These are phyloP conservation scores for Dendrolimus houi DNA, from an alignment of 2,888 invertebrate genomes.

Conservation along the genomic window DNA sequence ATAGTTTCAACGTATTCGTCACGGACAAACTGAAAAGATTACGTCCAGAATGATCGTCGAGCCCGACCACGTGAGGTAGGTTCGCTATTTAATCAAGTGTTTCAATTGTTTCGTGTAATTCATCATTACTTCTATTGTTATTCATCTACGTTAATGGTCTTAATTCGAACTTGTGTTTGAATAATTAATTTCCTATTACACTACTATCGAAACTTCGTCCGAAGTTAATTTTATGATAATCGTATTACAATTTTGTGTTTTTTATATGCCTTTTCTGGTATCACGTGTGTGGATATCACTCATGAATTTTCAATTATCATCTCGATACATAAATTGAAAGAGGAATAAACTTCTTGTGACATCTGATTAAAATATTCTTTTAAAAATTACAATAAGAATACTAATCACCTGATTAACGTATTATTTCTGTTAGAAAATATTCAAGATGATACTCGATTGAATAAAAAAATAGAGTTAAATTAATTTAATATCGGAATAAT, in stretches of 20 bases:
- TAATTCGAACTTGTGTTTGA: conserved; percentile 6
- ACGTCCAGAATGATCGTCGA: conserved; percentile 72
- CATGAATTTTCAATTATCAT: conserved; percentile 3
- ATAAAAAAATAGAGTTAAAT: conserved; percentile 1
- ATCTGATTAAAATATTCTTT: not conserved
- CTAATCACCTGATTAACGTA: conserved; percentile 10
- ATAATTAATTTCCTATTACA: conserved; percentile 8
- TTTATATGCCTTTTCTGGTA: not conserved
- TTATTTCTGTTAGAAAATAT: conserved; percentile 5
- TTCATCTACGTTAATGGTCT: conserved; percentile 12
- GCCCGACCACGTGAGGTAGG: conserved; percentile 72
- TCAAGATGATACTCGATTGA: conserved; percentile 4
- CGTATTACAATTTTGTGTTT: not conserved
- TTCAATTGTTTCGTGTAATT: conserved; percentile 34
- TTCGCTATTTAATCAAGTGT: conserved; percentile 51
- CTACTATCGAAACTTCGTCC: conserved; percentile 6
- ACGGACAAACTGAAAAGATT: conserved; percentile 62
- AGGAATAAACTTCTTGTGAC: not conserved
- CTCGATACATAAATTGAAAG: not conserved
- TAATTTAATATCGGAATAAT: not conserved
- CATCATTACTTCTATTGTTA: conserved; percentile 21
- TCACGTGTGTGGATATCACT: not conserved
- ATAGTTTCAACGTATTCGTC: conserved; percentile 40
- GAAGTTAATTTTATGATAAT: conserved; percentile 4
- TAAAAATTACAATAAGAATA: conserved; percentile 4